phyloP scores from a whole-genome alignment of 1,140 invertebrate genomes.

The Trichogramma pretiosum region DNA sequence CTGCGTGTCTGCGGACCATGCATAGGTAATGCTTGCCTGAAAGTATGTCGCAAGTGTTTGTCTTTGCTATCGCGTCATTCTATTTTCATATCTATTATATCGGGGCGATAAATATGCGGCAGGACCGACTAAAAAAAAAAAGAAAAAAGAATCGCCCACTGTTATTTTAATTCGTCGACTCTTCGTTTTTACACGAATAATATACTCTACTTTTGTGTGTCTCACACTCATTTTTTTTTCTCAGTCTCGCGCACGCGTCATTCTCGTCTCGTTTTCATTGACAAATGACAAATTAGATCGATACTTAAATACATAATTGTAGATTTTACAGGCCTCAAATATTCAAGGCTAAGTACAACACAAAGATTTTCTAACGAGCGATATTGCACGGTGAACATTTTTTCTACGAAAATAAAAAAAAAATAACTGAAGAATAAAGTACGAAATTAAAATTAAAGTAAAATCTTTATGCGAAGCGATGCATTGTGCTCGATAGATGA shows the following conservation, averaged over 20 bases:
- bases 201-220: not conserved
- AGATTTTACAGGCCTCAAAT: conserved; percentile 1
- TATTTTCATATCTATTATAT: no score
- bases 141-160: not conserved
- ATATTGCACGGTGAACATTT: conserved; percentile 11
- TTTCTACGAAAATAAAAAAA: conserved; percentile 14
- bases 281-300: no score
- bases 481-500: no score
- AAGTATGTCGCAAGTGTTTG: no score
- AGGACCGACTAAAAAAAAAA: no score
- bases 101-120: no score
- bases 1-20: no score
- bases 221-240: no score
- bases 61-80: no score
- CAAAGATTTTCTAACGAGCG: conserved; percentile 5
- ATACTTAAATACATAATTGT: not conserved
- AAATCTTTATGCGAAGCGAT: no score
- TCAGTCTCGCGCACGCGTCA: not conserved
- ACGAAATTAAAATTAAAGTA: no score
- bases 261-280: conserved; percentile 2
- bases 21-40: no score
- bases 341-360: conserved; percentile 1
- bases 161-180: not conserved
- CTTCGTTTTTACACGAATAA: not conserved
- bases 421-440: conserved; percentile 5